These are phyloP conservation scores for Drosophila nr. perissopoda DNA, from an alignment of 2,888 invertebrate species.

Conservation along the genomic window DNA sequence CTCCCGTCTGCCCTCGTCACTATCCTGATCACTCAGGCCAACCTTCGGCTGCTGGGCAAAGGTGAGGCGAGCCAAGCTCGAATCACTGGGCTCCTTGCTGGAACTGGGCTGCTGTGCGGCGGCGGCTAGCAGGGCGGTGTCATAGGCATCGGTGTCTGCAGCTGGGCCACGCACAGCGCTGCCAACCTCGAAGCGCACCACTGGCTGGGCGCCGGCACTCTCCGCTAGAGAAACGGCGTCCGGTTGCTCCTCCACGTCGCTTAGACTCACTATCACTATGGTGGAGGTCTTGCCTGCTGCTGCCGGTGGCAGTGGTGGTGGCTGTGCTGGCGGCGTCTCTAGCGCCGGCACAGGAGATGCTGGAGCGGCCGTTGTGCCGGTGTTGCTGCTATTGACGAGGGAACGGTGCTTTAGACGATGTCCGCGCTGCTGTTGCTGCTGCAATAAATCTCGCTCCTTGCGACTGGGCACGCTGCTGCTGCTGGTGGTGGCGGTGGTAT, in stretches of 20 bases:
- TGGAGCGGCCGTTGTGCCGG: constrained; percentile 52
- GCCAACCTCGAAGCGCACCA: constrained; percentile 82
- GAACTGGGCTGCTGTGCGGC: constrained; percentile 69
- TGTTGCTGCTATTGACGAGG: constrained; percentile 37
- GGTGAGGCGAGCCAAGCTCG: constrained; percentile 86
- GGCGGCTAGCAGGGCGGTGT: constrained; percentile 52
- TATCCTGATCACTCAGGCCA: constrained; percentile 86
- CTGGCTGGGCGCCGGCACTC: constrained; percentile 54
- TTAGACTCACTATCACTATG: constrained; percentile 44
- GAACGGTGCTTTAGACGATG: constrained; percentile 76
- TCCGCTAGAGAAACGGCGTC: constrained; percentile 78
- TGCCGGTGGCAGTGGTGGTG: constrained; percentile 17
- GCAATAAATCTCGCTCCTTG: constrained; percentile 67
- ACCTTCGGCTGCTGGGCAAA: constrained; percentile 86
- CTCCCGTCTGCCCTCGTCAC: constrained; percentile 83
- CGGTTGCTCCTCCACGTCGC: constrained; percentile 61
- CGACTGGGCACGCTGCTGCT: constrained; percentile 36
- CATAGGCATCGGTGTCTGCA: constrained; percentile 45
- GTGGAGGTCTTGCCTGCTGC: constrained; percentile 40
- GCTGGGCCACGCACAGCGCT: constrained; percentile 80
- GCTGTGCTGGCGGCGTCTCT: constrained; percentile 43
- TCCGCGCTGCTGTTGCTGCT: constrained; percentile 76
- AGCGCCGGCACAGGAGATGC: constrained; percentile 42
- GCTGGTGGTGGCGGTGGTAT: constrained; percentile 1
- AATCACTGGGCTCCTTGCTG: constrained; percentile 83